Evolutionary conservation across 2,888 invertebrate genomes (phyloP).

Genomic region (Pachymerium ferrugineum): DNA sequence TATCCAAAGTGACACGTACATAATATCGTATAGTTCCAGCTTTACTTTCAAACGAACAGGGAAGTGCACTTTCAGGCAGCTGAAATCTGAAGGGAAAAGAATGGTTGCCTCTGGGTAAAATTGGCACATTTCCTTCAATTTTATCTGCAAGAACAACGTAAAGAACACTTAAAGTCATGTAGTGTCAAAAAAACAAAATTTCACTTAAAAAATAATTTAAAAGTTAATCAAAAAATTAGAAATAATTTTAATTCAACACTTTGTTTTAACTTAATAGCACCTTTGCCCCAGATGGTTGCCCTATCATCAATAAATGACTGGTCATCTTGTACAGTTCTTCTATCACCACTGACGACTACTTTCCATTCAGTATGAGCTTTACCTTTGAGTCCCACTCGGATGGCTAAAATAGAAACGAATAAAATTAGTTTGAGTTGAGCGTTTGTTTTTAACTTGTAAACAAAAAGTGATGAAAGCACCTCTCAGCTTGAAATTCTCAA

Average conservation of each 20-base stretch:
- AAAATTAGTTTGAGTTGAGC: no score
- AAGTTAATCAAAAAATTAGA: background rate
- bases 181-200: background rate
- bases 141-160: slow-evolving; percentile 52
- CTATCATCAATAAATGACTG: slow-evolving; percentile 70
- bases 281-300: slow-evolving; percentile 67
- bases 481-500: slow-evolving; percentile 68
- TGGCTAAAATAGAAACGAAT: slow-evolving; percentile 52
- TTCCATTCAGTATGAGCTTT: slow-evolving; percentile 73
- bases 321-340: slow-evolving; percentile 67
- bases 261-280: slow-evolving; percentile 45
- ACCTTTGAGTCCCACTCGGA: slow-evolving; percentile 64
- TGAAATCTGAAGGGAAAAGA: slow-evolving; percentile 64
- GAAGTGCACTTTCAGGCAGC: slow-evolving; percentile 65
- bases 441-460: no score
- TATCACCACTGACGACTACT: slow-evolving; percentile 65
- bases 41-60: slow-evolving; percentile 70
- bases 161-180: no score
- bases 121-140: slow-evolving; percentile 58
- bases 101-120: slow-evolving; percentile 65
- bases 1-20: slow-evolving; percentile 65
- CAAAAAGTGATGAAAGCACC: slow-evolving; percentile 50
- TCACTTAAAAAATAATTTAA: background rate
- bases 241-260: background rate
- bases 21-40: slow-evolving; percentile 68